Percentiles rank a stretch among this genome's conserved stretches.
Conservation (phyloP, 1,140 invertebrate genomes). For the Drosophila rhopaloa region DNA sequence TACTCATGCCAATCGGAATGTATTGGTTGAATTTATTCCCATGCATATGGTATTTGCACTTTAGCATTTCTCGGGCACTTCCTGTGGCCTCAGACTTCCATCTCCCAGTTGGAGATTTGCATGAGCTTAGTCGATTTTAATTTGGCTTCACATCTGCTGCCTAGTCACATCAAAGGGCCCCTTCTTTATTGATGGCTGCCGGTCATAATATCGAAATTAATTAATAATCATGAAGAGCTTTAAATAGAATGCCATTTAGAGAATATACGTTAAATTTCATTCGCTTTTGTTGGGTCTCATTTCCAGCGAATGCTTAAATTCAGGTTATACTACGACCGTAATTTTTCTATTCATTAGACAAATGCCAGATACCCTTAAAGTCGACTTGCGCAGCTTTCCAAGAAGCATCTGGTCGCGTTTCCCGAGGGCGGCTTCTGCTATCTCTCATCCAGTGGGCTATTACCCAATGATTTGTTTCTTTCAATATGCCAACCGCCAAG, state of each 20-base stretch:
- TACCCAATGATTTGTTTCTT: slow-evolving; percentile 63
- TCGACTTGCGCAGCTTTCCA: slow-evolving; percentile 13
- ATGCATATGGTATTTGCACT: slow-evolving; percentile 21
- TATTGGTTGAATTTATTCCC: not conserved
- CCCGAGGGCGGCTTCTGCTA: not conserved
- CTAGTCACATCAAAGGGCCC: slow-evolving; percentile 26
- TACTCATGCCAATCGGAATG: not conserved
- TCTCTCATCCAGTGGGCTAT: slow-evolving; percentile 22
- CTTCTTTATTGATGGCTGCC: slow-evolving; percentile 16
- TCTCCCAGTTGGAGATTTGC: not conserved
- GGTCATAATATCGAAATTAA: slow-evolving; percentile 22
- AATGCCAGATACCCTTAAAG: slow-evolving; percentile 1
- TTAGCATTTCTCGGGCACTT: slow-evolving; percentile 41
- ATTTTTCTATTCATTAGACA: slow-evolving; percentile 38
- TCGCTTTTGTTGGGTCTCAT: slow-evolving; percentile 1
- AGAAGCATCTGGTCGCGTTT: slow-evolving; percentile 23
- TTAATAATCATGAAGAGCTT: slow-evolving; percentile 13
- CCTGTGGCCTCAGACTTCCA: slow-evolving; percentile 25
- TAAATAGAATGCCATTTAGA: slow-evolving; percentile 2
- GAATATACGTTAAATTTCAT: not conserved
- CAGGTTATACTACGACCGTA: not conserved
- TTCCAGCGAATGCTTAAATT: slow-evolving; percentile 12
- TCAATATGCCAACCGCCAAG: slow-evolving; percentile 46
- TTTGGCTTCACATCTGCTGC: slow-evolving; percentile 22
- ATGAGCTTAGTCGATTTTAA: slow-evolving; percentile 35